Conservation (phyloP, 2,113 vertebrate genomes). For the Takifugu flavidus region DNA sequence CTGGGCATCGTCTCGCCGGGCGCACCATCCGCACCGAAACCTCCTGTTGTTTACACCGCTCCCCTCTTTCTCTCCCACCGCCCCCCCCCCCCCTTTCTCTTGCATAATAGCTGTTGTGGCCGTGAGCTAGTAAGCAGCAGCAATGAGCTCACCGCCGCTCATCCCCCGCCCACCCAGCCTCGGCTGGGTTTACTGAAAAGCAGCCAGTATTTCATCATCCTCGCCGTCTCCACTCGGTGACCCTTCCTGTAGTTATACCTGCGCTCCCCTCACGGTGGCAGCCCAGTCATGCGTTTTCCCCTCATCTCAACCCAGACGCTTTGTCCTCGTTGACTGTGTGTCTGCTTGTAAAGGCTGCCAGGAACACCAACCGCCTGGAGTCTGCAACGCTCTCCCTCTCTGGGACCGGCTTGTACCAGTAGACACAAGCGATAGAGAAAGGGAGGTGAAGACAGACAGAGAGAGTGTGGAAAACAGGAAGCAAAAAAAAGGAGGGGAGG, state of each 20-base stretch:
- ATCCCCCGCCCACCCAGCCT: slow-evolving; percentile 46
- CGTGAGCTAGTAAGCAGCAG: slow-evolving; percentile 45
- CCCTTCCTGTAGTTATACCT: slow-evolving; percentile 37
- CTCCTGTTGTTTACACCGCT: slow-evolving; percentile 49
- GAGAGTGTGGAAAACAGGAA: slow-evolving; percentile 35
- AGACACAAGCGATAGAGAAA: slow-evolving; percentile 37
- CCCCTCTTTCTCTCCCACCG: not conserved
- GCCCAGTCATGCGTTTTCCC: slow-evolving; percentile 39
- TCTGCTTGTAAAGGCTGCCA: slow-evolving; percentile 58
- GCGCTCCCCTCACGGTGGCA: slow-evolving; percentile 64
- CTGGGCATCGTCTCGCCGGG: slow-evolving; percentile 47
- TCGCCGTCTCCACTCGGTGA: slow-evolving; percentile 53
- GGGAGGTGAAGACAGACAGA: slow-evolving; percentile 47
- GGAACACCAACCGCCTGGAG: slow-evolving; percentile 61
- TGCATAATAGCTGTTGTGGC: slow-evolving; percentile 70
- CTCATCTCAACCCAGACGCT: slow-evolving; percentile 50
- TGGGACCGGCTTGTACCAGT: slow-evolving; percentile 63
- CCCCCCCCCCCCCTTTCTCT: slow-evolving; percentile 41
- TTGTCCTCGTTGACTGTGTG: slow-evolving; percentile 65
- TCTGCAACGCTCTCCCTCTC: slow-evolving; percentile 48
- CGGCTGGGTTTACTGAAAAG: slow-evolving; percentile 65
- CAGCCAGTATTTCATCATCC: slow-evolving; percentile 73
- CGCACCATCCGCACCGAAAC: slow-evolving; percentile 40
- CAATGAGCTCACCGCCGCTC: slow-evolving; percentile 63
- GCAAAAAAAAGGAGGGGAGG: slow-evolving; percentile 55